Percentiles rank a stretch among this genome's conserved stretches.
phyloP scores from a whole-genome alignment of 2,888 invertebrate species.

The Cylloceria caligata region DNA sequence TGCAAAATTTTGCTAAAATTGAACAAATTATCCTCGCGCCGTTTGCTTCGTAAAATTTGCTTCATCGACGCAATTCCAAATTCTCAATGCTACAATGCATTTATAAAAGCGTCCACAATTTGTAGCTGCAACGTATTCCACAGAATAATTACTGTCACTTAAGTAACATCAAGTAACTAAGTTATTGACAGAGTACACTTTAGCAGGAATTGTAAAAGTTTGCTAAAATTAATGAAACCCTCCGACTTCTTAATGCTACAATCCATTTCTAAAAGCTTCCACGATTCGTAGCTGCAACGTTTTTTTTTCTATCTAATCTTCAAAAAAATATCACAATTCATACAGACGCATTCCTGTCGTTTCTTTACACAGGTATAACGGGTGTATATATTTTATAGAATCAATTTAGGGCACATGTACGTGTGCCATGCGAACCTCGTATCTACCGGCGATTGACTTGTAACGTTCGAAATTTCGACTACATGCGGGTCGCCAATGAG shows the following conservation, averaged over 20 bases:
- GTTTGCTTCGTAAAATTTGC: no score
- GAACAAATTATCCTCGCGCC: no score
- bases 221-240: neutral
- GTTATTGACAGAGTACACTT: no score
- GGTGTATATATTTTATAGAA: neutral
- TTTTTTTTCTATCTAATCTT: conserved; percentile 29
- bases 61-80: no score
- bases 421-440: neutral
- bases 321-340: conserved; percentile 21
- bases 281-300: no score
- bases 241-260: conserved; percentile 5
- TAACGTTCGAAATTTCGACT: conserved; percentile 17
- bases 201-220: neutral
- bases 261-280: no score
- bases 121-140: no score
- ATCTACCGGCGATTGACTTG: neutral
- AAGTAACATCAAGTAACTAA: no score
- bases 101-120: no score
- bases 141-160: no score
- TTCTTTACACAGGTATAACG: conserved; percentile 22
- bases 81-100: no score
- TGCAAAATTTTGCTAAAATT: no score
- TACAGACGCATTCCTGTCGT: neutral
- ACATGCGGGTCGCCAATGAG: conserved; percentile 31
- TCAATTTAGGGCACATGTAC: conserved; percentile 10